phyloP scores from a whole-genome alignment of 2,797 vertebrate species.

The Prionace glauca region DNA sequence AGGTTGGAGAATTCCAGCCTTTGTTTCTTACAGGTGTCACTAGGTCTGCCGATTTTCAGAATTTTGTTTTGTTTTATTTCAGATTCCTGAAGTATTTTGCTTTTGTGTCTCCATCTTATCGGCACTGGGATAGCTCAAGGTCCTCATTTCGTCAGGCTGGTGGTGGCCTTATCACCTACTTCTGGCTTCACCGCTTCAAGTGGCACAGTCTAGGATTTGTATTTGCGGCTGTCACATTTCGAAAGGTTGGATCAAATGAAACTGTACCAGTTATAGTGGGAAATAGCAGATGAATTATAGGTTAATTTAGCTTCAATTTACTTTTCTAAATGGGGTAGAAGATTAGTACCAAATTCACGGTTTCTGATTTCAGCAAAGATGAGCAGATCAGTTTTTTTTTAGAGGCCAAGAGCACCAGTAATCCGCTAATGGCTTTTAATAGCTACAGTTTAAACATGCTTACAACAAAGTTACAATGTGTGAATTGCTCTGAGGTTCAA shows the following conservation, averaged over 20 bases:
- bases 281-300: slow-evolving; percentile 21
- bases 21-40: neutral
- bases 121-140: neutral
- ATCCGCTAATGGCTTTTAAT: slow-evolving; percentile 7
- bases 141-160: neutral
- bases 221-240: neutral
- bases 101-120: neutral
- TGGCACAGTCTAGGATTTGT: neutral
- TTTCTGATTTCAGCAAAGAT: slow-evolving; percentile 25
- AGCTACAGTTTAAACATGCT: neutral
- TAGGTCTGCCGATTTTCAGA: neutral
- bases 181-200: neutral
- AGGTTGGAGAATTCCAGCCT: too few species aligned
- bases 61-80: neutral
- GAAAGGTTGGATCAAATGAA: slow-evolving; percentile 15
- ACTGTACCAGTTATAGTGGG: neutral
- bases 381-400: slow-evolving; percentile 7
- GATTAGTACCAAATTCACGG: slow-evolving; percentile 6
- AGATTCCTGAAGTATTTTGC: neutral
- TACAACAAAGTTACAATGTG: slow-evolving; percentile 1
- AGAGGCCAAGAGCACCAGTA: slow-evolving; percentile 2
- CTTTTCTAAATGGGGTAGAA: neutral
- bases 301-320: slow-evolving; percentile 30
- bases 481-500: slow-evolving; percentile 27
- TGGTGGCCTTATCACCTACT: neutral